These are phyloP conservation scores for Falco punctatus DNA, from an alignment of 2,113 vertebrate genomes.

Conservation along the genomic window DNA sequence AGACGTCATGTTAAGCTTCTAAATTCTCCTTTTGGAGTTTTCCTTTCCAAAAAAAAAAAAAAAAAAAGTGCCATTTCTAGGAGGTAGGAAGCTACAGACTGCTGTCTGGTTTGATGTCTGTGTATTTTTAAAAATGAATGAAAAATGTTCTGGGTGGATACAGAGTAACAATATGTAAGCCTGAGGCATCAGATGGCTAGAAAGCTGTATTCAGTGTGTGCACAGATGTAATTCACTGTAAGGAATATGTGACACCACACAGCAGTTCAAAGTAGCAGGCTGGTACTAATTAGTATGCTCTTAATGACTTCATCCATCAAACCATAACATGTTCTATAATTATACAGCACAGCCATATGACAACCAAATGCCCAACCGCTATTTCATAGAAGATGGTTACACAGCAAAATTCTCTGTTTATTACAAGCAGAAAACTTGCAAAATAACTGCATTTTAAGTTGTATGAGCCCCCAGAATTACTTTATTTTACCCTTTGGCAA, in stretches of 20 bases:
- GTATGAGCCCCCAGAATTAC: not conserved
- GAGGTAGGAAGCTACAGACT: conserved; percentile 21
- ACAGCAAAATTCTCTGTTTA: conserved; percentile 53
- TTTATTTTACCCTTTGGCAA: not conserved
- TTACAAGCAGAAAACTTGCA: conserved; percentile 16
- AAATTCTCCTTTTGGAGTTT: not conserved
- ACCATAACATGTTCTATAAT: conserved; percentile 65
- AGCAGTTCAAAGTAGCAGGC: conserved; percentile 68
- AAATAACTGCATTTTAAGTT: not conserved
- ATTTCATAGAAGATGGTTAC: conserved; percentile 25
- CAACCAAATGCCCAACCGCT: conserved; percentile 49
- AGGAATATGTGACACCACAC: conserved; percentile 62
- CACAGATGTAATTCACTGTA: conserved; percentile 65
- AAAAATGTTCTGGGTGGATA: conserved; percentile 41
- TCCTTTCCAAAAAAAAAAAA: not conserved
- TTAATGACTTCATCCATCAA: conserved; percentile 74
- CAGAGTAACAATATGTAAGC: conserved; percentile 25
- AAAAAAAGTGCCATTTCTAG: not conserved
- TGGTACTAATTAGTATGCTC: conserved; percentile 64
- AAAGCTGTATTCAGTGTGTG: conserved; percentile 46
- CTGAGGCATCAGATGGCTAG: conserved; percentile 54
- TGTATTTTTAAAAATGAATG: conserved; percentile 33
- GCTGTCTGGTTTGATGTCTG: conserved; percentile 22
- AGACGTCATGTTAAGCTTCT: not conserved
- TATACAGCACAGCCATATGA: conserved; percentile 60